Base-by-base conservation (phyloP, 2,797 vertebrate species). In the Poecilia gillii region DNA sequence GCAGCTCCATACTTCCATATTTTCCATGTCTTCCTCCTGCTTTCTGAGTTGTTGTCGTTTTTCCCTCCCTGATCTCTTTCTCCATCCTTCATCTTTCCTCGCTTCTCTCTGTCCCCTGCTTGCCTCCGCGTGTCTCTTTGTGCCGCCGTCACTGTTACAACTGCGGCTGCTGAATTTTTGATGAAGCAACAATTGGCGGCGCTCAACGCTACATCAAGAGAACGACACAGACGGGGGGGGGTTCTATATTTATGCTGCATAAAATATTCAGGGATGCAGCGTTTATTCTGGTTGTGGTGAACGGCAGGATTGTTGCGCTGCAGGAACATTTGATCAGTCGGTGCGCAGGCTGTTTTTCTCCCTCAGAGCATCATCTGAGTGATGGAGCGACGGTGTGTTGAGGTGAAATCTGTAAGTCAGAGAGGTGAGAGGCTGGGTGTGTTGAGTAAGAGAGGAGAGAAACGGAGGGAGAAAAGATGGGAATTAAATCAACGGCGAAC, bases 151-250 rank as follows among this genome's bases (percentile, higher is more conserved):
- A 18, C 78, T 31, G 82, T 77, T 84, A 81, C 81, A 77, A 79
- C 46, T 0, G 25, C 57, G 81, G 55, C 80, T 85, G 73, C 72
- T 93, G 83, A 87, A 93, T 92, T 77, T 91, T 90, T 90, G 83
- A 91, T 91, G 85, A 90, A 75, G 83, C 78, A 83, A 89, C 87
- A 84, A 90, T 81, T 74, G 81, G 74, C 74, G 41, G 80, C 55
- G 23, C 41, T 43, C 6, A 49, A 75, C 71, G 16, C 55, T 23
- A 71, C 78, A 74, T 79, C 79, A 75, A 47, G 55, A 77, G 77
- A 86, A 18, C 0, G 80, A 78, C n/a, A 14, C 49, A 77, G 71
- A 66, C 46, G 16, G 77, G n/a, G 81, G 62, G 85, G 88, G 43
- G 39, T 41, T 79, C 81, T 82, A 36, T 83, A 78, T 90, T 87